These are phyloP conservation scores for Muschampia plurimacula DNA, from an alignment of 2,888 invertebrate species.

Conservation along the genomic window DNA sequence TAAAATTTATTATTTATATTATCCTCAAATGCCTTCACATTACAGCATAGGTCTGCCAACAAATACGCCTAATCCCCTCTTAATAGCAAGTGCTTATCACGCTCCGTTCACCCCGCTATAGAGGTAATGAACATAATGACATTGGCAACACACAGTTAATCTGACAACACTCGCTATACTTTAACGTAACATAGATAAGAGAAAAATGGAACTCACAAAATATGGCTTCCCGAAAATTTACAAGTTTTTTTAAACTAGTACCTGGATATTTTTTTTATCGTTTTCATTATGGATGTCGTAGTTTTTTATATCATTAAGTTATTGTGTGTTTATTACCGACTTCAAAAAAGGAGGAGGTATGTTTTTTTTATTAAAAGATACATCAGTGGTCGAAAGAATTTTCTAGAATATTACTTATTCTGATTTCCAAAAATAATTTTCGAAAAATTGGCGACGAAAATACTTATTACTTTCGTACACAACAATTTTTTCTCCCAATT, in stretches of 20 bases:
- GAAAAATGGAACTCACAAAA: background rate
- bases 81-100: conserved; percentile 32
- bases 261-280: too few species aligned
- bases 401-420: too few species aligned
- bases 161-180: conserved; percentile 12
- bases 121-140: conserved; percentile 29
- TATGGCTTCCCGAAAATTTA: background rate
- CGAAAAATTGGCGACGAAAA: too few species aligned
- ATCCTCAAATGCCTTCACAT: background rate
- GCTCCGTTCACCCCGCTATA: conserved; percentile 29
- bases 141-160: conserved; percentile 26
- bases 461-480: background rate
- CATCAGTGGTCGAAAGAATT: too few species aligned
- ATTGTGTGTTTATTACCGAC: too few species aligned
- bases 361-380: too few species aligned
- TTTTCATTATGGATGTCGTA: too few species aligned
- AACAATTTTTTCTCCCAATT: background rate
- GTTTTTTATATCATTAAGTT: too few species aligned
- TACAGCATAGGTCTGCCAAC: conserved; percentile 15
- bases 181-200: background rate
- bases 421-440: too few species aligned
- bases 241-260: background rate
- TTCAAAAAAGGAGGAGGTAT: too few species aligned
- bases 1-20: background rate
- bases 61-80: conserved; percentile 23